phyloP scores from a whole-genome alignment of 2,888 invertebrate species.

The Himalopsyche kuldschensis region DNA sequence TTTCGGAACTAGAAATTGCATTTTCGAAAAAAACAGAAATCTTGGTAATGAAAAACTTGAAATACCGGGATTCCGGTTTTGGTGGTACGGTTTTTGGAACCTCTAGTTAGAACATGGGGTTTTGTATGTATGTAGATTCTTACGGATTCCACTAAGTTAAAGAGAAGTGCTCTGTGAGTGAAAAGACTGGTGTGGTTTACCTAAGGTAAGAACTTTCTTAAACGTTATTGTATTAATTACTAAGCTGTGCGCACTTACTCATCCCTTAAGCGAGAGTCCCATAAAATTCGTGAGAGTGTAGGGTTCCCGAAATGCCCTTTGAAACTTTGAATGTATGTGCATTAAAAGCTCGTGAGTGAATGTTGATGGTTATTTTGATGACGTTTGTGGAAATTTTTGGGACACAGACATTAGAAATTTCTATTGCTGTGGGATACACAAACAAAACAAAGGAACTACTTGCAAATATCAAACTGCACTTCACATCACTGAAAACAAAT shows the following conservation, averaged over 20 bases:
- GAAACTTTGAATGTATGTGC: neutral
- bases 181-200: neutral
- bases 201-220: neutral
- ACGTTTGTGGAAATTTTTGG: no score
- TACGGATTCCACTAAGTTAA: neutral
- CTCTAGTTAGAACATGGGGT: neutral
- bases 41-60: no score
- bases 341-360: neutral
- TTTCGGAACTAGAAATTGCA: neutral
- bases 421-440: no score
- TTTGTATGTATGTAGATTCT: neutral
- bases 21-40: no score
- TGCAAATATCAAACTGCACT: no score
- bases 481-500: no score
- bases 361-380: neutral
- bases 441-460: no score
- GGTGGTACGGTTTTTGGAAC: no score
- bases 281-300: neutral
- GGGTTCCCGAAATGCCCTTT: neutral
- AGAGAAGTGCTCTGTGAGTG: neutral
- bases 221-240: neutral
- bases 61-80: no score
- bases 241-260: neutral
- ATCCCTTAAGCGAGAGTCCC: neutral
- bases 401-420: no score